Base-by-base conservation (phyloP, 1,140 invertebrate genomes). In the Cotesia typhae region DNA sequence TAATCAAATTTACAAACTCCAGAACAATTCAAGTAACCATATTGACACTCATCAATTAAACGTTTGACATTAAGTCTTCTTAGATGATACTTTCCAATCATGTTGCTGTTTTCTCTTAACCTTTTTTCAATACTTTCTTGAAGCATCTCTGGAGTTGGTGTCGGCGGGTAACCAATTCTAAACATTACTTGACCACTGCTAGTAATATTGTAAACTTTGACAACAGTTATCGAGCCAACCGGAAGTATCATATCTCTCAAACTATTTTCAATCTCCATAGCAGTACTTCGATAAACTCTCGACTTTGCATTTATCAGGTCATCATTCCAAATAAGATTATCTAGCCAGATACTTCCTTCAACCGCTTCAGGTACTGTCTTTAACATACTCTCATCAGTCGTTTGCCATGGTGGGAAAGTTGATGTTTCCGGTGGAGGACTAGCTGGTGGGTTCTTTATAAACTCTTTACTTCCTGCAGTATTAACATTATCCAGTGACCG, bases 1-100 rank as follows among this genome's bases (percentile, higher is more conserved):
- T 92, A 90, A 80, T 94, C 91, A 77, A 93, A 95, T 47, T 88
- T 84, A 82, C 95, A 97, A 6, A 89, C 86, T 81, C 94, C 90
- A 70, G 93, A 90, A 80, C 95, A 97, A 2, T 88, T 89, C 69
- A 93, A 90, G 78, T 93, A 94, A 75, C 91, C 88, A 55, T 90
- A 88, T 80, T 92, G 90, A 84, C 95, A 97, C 36, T 92, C 83
- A 86, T 96, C 93, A 1, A 91, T 76, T 14, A 94, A 85, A 68
- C 83, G 78, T 53, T 72, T 73, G 0, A 87, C 73, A 47, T 75
- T 71, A 17, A 87, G 66, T 70, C 75, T 80, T 66, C 70, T 79
- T 2, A 85, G 73, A 61, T 84, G 83, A 74, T 84, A 82, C 55
- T 75, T 77, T 37, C 83, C 81, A 67, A 87, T 73, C 55, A 60